Conservation (phyloP, 1,140 invertebrate genomes). For the Calliopsis andreniformis region DNA sequence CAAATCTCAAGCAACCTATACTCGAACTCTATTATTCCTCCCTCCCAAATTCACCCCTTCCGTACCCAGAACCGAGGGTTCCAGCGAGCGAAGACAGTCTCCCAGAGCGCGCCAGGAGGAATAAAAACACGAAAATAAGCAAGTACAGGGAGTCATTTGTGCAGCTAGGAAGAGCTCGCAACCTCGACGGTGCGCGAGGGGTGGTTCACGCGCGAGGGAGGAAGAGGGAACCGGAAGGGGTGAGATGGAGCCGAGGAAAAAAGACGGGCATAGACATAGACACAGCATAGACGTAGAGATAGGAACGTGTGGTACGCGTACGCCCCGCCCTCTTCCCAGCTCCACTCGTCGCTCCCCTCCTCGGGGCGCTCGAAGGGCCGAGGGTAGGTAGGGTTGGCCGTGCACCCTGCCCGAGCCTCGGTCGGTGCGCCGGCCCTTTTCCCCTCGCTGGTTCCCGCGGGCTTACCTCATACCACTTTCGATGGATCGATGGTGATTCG, state of each 20-base stretch:
- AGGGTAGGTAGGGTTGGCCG: slow-evolving; percentile 35
- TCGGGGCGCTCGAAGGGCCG: slow-evolving; percentile 14
- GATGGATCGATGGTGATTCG: slow-evolving; percentile 72
- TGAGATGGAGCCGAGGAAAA: slow-evolving; percentile 13
- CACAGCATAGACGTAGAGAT: slow-evolving; percentile 38
- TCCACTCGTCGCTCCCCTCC: slow-evolving; percentile 34
- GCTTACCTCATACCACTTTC: slow-evolving; percentile 60
- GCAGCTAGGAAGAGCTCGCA: neutral
- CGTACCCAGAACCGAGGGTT: no score
- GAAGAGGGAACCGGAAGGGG: slow-evolving; percentile 7
- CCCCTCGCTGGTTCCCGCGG: slow-evolving; percentile 25
- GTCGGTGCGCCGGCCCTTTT: neutral
- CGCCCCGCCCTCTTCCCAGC: slow-evolving; percentile 59
- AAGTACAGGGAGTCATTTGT: neutral
- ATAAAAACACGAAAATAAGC: slow-evolving; percentile 6
- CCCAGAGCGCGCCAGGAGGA: neutral
- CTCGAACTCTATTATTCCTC: no score
- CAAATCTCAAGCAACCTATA: no score
- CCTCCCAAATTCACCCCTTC: no score
- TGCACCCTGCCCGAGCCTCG: slow-evolving; percentile 45
- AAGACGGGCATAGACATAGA: neutral
- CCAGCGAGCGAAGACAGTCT: no score
- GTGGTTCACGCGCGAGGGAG: slow-evolving; percentile 19
- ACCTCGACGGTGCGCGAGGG: slow-evolving; percentile 4
- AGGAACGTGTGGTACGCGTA: slow-evolving; percentile 48